Base-by-base conservation (phyloP, 2,888 invertebrate species). In the Agrochola macilenta region DNA sequence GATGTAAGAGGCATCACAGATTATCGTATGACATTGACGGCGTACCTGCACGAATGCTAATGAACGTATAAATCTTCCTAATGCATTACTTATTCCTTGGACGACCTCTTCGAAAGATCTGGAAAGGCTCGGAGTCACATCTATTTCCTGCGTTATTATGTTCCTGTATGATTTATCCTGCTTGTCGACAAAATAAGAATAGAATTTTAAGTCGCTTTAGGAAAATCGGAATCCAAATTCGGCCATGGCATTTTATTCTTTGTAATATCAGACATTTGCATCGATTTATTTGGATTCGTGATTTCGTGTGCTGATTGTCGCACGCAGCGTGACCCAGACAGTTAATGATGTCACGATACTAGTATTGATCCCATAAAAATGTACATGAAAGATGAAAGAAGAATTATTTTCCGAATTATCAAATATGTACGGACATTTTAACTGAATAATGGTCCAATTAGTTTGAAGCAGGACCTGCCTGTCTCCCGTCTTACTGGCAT, bases 1-100 rank as follows among this genome's bases (percentile, higher is more conserved):
- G 71, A 92, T 92, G 92, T 92, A 89, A 82, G 87, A 90, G 91
- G 91, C 93, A 93, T 93, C 90, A 90, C 90, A 90, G 92, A 93
- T 93, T 92, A 92, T 91, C 90, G 89, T 88, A 81, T 88, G 94
- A 91, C 95, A 94, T 95, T 95, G 95, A 93, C 76, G 87, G 86
- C 78, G 86, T 85, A 89, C 90, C 90, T 88, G 82, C 86, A 83
- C 90, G 94, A 93, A 94, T 94, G 91, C 89, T 92, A 94, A 95
- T 93, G 91, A 84, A 76, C 83, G 78, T 83, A 85, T 87, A 88
- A 87, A 88, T 87, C 86, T 82, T 89, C 88, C 89, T 90, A 91
- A 92, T 91, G 87, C 86, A 90, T 91, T 92, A 39, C 35, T 57
- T 69, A 92, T 91, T 91, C 91, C 83, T 88, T 77, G 61, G 80